Percentiles rank a stretch among this genome's conserved stretches.
Conservation (phyloP, 2,888 invertebrate genomes). For the Leptinotarsa haldemani region DNA sequence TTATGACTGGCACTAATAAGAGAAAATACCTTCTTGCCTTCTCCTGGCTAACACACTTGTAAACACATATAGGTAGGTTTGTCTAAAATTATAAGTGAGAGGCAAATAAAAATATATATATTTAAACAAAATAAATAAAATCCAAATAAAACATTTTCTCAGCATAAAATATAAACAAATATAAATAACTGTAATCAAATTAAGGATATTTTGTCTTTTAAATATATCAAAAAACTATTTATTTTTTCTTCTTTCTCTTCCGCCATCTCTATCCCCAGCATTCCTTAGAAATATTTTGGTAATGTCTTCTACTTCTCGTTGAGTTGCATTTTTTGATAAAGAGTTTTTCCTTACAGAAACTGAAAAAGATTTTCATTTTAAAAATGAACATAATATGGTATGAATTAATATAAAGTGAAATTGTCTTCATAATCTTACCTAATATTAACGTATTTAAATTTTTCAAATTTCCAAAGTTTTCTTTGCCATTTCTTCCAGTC, state of each 20-base stretch:
- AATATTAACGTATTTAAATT: not conserved
- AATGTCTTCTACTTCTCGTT: slow-evolving; percentile 13
- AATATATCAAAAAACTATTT: not conserved
- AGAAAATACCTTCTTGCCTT: too few relatives aligned
- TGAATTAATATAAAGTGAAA: not conserved
- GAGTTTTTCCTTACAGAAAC: slow-evolving; percentile 17
- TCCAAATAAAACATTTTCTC: too few relatives aligned
- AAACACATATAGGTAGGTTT: too few relatives aligned
- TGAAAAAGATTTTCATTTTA: not conserved
- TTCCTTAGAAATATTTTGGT: slow-evolving; percentile 17
- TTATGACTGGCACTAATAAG: too few relatives aligned
- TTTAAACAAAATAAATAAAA: too few relatives aligned
- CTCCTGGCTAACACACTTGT: too few relatives aligned
- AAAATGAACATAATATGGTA: not conserved
- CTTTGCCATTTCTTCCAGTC: not conserved
- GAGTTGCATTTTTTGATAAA: slow-evolving; percentile 6
- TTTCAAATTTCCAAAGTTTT: not conserved
- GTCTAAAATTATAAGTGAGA: too few relatives aligned
- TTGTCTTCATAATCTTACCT: not conserved
- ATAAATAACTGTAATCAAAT: not conserved
- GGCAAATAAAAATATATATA: too few relatives aligned
- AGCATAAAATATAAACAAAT: not conserved
- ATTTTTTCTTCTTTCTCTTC: slow-evolving; percentile 13
- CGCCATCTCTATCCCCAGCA: slow-evolving; percentile 16
- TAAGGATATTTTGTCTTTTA: not conserved